Conservation (phyloP, 2,888 invertebrate species). For the Limnephilus rhombicus region DNA sequence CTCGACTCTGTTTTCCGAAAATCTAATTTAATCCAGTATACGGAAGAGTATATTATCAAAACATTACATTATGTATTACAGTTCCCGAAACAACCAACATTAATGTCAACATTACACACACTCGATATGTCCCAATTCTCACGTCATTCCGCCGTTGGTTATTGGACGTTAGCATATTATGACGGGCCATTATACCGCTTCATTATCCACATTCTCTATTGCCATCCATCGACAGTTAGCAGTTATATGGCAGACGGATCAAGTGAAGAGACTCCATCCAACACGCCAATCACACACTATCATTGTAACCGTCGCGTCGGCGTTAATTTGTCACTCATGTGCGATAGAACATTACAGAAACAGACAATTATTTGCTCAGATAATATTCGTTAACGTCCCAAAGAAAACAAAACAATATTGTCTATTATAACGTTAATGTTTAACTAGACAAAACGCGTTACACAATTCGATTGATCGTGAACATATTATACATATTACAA, state of each 20-base stretch:
- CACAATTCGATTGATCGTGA: neutral
- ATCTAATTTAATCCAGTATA: no score
- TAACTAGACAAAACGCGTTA: neutral
- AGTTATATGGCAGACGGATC: neutral
- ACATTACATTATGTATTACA: neutral
- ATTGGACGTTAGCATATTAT: neutral
- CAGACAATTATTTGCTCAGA: neutral
- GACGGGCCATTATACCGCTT: neutral
- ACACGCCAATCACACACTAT: neutral
- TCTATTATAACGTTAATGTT: neutral
- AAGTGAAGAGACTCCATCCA: neutral
- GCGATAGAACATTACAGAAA: neutral
- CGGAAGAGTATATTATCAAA: no score
- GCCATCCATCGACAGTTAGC: neutral
- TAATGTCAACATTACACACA: neutral
- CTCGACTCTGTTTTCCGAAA: neutral
- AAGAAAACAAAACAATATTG: neutral
- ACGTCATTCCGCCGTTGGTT: neutral
- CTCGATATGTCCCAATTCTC: slow-evolving; percentile 5
- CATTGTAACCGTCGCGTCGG: neutral
- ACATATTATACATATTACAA: neutral
- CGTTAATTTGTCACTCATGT: neutral
- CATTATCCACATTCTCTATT: slow-evolving; percentile 23
- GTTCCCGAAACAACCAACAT: neutral
- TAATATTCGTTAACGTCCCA: neutral